phyloP scores from a whole-genome alignment of 2,113 vertebrate genomes.

The Lophius piscatorius region DNA sequence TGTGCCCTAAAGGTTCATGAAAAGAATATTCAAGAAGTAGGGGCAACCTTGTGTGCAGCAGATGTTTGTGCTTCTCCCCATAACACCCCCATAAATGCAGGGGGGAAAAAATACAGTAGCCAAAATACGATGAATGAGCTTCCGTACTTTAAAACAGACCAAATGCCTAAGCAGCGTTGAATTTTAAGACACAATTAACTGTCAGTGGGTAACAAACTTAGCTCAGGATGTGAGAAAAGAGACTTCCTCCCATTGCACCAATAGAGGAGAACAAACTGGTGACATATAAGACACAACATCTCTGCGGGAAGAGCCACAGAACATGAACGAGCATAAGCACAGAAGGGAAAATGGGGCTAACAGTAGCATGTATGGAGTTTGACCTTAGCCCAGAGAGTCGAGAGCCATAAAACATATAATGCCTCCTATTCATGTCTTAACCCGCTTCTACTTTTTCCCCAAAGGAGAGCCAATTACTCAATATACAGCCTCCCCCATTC shows the following conservation, averaged over 20 bases:
- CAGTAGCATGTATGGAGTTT: slow-evolving; percentile 44
- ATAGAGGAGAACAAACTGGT: no score
- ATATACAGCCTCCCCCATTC: slow-evolving; percentile 36
- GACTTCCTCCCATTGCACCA: background rate
- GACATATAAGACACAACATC: no score
- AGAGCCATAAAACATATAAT: slow-evolving; percentile 67
- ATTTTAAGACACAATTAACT: slow-evolving; percentile 36
- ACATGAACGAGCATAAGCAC: slow-evolving; percentile 18
- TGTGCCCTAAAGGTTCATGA: slow-evolving; percentile 55
- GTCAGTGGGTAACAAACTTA: background rate
- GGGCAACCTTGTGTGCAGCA: slow-evolving; percentile 44
- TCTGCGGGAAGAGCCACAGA: slow-evolving; percentile 26
- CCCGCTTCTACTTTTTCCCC: slow-evolving; percentile 59
- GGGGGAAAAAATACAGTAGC: slow-evolving; percentile 37
- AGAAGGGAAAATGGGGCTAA: slow-evolving; percentile 43
- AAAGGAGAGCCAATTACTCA: slow-evolving; percentile 66
- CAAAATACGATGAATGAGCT: slow-evolving; percentile 35
- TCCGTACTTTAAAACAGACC: slow-evolving; percentile 50
- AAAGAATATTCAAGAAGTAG: slow-evolving; percentile 41
- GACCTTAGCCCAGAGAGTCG: slow-evolving; percentile 58
- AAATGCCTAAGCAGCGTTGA: slow-evolving; percentile 35
- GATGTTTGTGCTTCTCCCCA: slow-evolving; percentile 62
- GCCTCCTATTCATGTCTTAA: slow-evolving; percentile 62
- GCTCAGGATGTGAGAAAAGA: slow-evolving; percentile 3
- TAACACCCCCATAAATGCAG: slow-evolving; percentile 60